Conservation (phyloP, 1,140 invertebrate species). For the Drosophila oshimai region DNA sequence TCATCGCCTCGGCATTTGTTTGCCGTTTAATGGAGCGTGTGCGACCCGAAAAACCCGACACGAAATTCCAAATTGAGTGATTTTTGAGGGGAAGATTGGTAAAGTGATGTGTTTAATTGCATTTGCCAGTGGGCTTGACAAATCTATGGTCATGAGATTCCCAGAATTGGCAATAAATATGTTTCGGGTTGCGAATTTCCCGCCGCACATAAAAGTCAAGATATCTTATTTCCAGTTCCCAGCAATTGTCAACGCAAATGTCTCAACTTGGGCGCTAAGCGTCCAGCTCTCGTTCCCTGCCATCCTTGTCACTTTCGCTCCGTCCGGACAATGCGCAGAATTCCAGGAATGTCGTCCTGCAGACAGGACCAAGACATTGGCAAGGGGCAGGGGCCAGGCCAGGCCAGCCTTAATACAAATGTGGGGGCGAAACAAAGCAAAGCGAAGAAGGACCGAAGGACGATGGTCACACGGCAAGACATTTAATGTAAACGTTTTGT, state of each 20-base stretch:
- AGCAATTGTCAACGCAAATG: slow-evolving; percentile 74
- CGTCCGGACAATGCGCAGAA: slow-evolving; percentile 59
- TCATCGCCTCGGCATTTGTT: slow-evolving; percentile 55
- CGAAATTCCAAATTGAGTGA: slow-evolving; percentile 69
- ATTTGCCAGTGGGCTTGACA: slow-evolving; percentile 42
- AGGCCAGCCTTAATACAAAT: slow-evolving; percentile 28
- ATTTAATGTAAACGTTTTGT: slow-evolving; percentile 82
- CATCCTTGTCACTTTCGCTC: slow-evolving; percentile 38
- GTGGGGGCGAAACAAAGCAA: slow-evolving; percentile 20
- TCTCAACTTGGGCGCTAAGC: slow-evolving; percentile 59
- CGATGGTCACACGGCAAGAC: slow-evolving; percentile 73
- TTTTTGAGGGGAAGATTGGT: slow-evolving; percentile 41
- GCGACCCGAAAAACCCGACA: slow-evolving; percentile 8
- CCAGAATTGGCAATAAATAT: slow-evolving; percentile 38
- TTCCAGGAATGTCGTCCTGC: slow-evolving; percentile 66
- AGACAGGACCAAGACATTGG: slow-evolving; percentile 48
- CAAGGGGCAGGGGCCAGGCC: slow-evolving; percentile 1
- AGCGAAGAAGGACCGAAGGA: slow-evolving; percentile 30
- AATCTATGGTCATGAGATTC: slow-evolving; percentile 37
- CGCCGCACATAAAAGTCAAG: neutral
- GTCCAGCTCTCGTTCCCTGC: slow-evolving; percentile 1
- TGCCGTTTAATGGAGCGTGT: slow-evolving; percentile 71
- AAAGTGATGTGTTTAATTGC: slow-evolving; percentile 54
- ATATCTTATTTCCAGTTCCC: slow-evolving; percentile 46
- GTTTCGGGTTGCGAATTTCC: neutral